Evolutionary conservation across 2,113 vertebrate species (phyloP), one percentile per base, ranked within the genome.

Genomic region (Rhea americana): DNA sequence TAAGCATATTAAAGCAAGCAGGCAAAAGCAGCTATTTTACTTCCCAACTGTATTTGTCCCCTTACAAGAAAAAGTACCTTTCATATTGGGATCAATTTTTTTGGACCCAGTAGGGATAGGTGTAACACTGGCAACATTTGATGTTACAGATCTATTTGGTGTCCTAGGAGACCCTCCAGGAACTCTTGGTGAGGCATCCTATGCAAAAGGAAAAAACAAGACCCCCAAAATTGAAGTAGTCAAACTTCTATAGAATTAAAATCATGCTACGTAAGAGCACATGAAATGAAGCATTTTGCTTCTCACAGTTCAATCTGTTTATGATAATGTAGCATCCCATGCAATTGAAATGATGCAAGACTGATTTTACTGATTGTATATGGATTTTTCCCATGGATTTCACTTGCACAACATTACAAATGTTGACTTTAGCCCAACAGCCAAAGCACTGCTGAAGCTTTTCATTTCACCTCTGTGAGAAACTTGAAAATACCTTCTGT

Each of bases 141-240:
- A 98, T 16, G 98, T 97, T 75, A 98, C 98, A 1, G 99, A 99
- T 97, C 99, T 98, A 84, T 98, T 99, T 97, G 98, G 98, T 81
- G 99, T 99, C 89, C 99, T 98, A 59, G 99, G 99, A 62, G 99
- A 99, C 67, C 99, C 98, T 25, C 98, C 98, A 90, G 99, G 98
- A 45, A 98, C 98, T 97, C 99, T 98, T 78, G 98, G 98, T 62
- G 99, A 98, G 48, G 98, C 96, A 96, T 99, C 99, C 99, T 99
- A 86, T 19, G 32, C 13, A 55, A 76, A 93, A 71, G 81, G 5
- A 67, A 62, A 50, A 39, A 39, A 19, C n/a, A 21, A 65, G 5
- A 35, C 35, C 35, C 35, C 37, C 21, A 25, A 41, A 79, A 35
- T 6, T 79, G 76, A 41, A 66, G 13, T 35, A 9, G 19, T 68